Base-by-base conservation (phyloP, 2,113 vertebrate genomes). In the Romanogobio albipinnatus region DNA sequence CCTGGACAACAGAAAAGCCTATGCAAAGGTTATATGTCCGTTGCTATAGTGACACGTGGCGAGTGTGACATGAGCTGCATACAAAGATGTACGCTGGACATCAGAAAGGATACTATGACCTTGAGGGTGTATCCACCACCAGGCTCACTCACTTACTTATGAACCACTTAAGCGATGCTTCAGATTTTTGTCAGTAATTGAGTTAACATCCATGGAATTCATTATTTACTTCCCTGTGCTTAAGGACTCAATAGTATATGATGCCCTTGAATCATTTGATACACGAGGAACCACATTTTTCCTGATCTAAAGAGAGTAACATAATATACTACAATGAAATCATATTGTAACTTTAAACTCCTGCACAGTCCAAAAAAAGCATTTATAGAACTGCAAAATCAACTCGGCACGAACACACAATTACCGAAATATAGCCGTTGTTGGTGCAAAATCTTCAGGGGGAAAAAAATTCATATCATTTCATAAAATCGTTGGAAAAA, bases 31-130 rank as follows among this genome's bases (percentile, higher is more conserved):
- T 64, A 62, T 62, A 77, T 36, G 62, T 66, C 39, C 2, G 22
- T 85, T 81, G 84, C 68, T 39, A 81, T 85, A 70, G 56, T 5
- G 53, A 79, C 62, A 33, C 15, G 5, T 11, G 36, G n/a, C 14
- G 22, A 79, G 24, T 49, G 76, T 80, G 43, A 79, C 77, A 26
- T 81, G 77, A 74, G 39, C 77, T 85, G 84, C 84, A 74, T 81
- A 56, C 75, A 64, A 75, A 85, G 59, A 75, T 29, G 4, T 39
- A 22, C 1, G 62, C 36, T 22, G 84, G 66, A 68, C 76, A 33
- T 53, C 64, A 45, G 29, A 45, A 71, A 58, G 75, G n/a, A 77
- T 43, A 17, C 22, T 51, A 29, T 59, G 17, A 2, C 76, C n/a
- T 53, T 39, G 5, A 84, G 49, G 22, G 5, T 68, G 66, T 49